Percentiles rank a stretch among this genome's conserved stretches.
These are phyloP conservation scores for Drosophila truncata DNA, from an alignment of 1,140 invertebrate species.

Conservation along the genomic window DNA sequence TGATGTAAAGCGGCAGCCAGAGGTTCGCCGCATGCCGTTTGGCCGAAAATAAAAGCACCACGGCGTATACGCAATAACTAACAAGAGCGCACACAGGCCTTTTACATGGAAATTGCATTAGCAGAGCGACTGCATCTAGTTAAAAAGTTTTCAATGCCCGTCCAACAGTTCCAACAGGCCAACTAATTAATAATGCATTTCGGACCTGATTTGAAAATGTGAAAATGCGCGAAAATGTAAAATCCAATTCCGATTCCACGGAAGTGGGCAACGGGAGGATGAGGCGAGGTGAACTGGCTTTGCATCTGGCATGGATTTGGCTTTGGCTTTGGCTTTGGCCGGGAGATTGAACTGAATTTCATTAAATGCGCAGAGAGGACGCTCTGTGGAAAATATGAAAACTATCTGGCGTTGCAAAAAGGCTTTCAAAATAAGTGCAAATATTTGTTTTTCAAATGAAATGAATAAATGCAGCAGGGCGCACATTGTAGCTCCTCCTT, in stretches of 20 bases:
- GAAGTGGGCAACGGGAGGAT: slow-evolving; percentile 9
- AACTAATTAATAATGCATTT: slow-evolving; percentile 78
- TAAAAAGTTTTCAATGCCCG: slow-evolving; percentile 30
- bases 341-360: slow-evolving; percentile 53
- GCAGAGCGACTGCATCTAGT: slow-evolving; percentile 42
- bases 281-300: slow-evolving; percentile 13
- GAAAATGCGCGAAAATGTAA: slow-evolving; percentile 48
- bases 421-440: slow-evolving; percentile 52
- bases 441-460: slow-evolving; percentile 80
- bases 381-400: slow-evolving; percentile 58
- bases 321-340: slow-evolving; percentile 5
- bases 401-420: slow-evolving; percentile 32
- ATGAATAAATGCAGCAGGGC: slow-evolving; percentile 60
- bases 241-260: slow-evolving; percentile 36
- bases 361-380: slow-evolving; percentile 43
- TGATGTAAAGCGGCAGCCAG: slow-evolving; percentile 43
- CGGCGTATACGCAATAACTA: slow-evolving; percentile 60
- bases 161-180: slow-evolving; percentile 9
- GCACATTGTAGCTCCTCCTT: background rate
- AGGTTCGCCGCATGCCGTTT: slow-evolving; percentile 35
- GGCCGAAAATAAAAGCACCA: slow-evolving; percentile 31
- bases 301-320: slow-evolving; percentile 42
- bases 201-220: slow-evolving; percentile 56
- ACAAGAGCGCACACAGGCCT: slow-evolving; percentile 14
- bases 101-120: slow-evolving; percentile 68